phyloP scores from a whole-genome alignment of 2,113 vertebrate species.

The Plestiodon gilberti region DNA sequence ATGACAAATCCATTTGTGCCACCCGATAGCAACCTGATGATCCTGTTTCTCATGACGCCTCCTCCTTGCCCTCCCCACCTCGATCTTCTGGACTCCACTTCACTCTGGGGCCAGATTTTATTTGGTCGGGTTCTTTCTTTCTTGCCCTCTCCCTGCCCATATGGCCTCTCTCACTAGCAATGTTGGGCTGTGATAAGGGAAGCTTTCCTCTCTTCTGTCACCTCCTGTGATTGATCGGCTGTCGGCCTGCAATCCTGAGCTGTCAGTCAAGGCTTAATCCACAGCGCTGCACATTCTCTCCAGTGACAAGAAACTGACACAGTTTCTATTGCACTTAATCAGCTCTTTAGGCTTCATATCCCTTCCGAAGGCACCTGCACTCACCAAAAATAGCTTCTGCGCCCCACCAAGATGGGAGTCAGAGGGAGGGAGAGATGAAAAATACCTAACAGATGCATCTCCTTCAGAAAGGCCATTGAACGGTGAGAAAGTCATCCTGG shows the following conservation, averaged over 20 bases:
- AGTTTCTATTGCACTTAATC: slow-evolving; percentile 65
- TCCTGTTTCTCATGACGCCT: not conserved
- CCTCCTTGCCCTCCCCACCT: not conserved
- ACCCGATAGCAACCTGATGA: no score
- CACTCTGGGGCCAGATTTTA: not conserved
- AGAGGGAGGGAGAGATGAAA: no score
- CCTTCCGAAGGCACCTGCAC: slow-evolving; percentile 30
- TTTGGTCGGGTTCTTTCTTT: not conserved
- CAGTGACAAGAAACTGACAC: slow-evolving; percentile 61
- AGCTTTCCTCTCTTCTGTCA: not conserved
- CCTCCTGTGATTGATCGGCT: slow-evolving; percentile 36
- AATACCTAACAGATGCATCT: not conserved
- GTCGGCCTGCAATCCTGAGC: slow-evolving; percentile 46
- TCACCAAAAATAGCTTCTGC: not conserved
- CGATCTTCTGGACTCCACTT: not conserved
- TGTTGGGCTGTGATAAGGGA: slow-evolving; percentile 25
- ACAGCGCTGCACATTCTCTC: slow-evolving; percentile 61
- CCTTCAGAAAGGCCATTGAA: not conserved
- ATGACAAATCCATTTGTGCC: not conserved
- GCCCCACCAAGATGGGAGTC: not conserved
- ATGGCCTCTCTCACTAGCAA: not conserved
- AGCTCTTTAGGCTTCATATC: slow-evolving; percentile 60
- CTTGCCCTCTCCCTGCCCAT: not conserved
- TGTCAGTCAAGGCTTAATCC: slow-evolving; percentile 64
- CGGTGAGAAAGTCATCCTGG: fast-evolving